phyloP scores from a whole-genome alignment of 2,113 vertebrate species.

The Abramis brama region DNA sequence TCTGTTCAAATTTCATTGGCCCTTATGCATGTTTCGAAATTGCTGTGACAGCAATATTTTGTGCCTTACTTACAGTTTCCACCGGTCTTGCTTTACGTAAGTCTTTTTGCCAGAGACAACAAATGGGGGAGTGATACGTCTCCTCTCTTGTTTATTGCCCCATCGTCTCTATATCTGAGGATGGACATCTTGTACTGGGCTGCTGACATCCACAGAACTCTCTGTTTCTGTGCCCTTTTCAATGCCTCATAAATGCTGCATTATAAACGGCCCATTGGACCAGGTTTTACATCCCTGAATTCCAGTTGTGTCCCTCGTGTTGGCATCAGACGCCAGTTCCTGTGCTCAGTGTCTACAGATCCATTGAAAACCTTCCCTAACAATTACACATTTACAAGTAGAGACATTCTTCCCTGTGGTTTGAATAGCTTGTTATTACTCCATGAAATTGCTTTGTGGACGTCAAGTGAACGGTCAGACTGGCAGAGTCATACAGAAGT shows the following conservation, averaged over 20 bases:
- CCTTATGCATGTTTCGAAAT: constrained; percentile 36
- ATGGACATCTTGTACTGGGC: constrained; percentile 52
- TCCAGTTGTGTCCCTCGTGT: constrained; percentile 37
- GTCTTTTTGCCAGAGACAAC: constrained; percentile 54
- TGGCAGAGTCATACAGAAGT: constrained; percentile 38
- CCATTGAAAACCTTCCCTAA: constrained; percentile 50
- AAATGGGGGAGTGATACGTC: constrained; percentile 49
- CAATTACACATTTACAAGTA: constrained; percentile 57
- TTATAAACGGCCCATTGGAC: constrained; percentile 46
- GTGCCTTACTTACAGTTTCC: constrained; percentile 54
- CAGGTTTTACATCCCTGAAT: constrained; percentile 51
- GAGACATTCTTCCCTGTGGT: constrained; percentile 53
- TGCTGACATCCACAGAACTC: constrained; percentile 51
- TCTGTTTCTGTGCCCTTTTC: constrained; percentile 41
- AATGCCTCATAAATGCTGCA: constrained; percentile 52
- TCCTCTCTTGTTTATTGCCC: constrained; percentile 58
- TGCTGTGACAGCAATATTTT: constrained; percentile 53
- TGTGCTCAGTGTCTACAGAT: constrained; percentile 48
- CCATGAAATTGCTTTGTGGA: constrained; percentile 51
- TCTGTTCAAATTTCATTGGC: constrained; percentile 38
- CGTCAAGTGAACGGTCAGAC: constrained; percentile 36
- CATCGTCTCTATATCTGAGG: constrained; percentile 52
- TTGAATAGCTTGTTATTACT: constrained; percentile 58
- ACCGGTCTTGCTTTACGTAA: constrained; percentile 29
- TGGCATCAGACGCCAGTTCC: constrained; percentile 48